Conservation (phyloP, 2,888 invertebrate genomes). For the Pteria penguin region DNA sequence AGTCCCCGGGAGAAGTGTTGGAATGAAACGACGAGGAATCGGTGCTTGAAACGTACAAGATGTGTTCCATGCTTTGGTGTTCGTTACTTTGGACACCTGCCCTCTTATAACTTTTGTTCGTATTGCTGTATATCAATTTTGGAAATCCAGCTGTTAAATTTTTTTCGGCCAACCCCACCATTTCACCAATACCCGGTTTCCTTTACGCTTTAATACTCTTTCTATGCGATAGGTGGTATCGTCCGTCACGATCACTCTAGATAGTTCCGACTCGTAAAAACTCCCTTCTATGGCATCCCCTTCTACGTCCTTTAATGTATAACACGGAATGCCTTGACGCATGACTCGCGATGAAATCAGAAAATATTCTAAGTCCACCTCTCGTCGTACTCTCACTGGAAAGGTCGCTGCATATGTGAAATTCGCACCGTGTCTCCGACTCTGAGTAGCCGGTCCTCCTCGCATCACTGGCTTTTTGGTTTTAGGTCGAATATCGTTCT, state of each 20-base stretch:
- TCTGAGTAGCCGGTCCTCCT: neutral
- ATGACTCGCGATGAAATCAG: neutral
- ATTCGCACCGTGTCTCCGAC: neutral
- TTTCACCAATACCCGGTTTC: too few species aligned
- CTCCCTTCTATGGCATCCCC: neutral
- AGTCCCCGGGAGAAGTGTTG: too few species aligned
- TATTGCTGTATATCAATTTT: neutral
- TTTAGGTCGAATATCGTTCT: neutral
- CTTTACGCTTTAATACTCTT: neutral
- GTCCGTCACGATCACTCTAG: neutral
- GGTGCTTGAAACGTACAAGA: neutral
- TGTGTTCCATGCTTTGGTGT: neutral
- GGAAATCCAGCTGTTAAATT: conserved; percentile 8
- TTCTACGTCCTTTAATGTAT: neutral
- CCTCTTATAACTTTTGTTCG: neutral
- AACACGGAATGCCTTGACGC: neutral
- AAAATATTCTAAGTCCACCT: conserved; percentile 12
- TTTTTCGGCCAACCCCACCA: too few species aligned
- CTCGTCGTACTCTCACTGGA: conserved; percentile 2
- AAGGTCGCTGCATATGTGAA: neutral
- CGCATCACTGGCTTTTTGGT: neutral
- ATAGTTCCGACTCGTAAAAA: neutral
- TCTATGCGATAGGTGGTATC: neutral
- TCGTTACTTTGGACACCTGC: too few species aligned
- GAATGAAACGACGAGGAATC: too few species aligned